Conservation (phyloP, 2,888 invertebrate species). For the Ophonus ardosiacus region DNA sequence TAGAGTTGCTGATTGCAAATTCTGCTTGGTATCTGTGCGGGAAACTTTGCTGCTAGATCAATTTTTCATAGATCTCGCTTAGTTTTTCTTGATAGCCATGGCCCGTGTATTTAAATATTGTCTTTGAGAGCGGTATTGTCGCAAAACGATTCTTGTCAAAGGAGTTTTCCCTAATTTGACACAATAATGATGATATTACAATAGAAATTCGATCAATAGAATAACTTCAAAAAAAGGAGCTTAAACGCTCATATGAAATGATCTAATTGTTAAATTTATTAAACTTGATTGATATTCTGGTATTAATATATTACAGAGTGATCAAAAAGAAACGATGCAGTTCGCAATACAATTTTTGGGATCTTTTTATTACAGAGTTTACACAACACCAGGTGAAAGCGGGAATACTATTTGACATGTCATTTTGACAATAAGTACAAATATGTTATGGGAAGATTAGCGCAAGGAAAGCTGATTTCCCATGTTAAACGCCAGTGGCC, state of each 20-base stretch:
- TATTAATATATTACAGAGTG: too few relatives aligned
- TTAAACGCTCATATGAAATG: background rate
- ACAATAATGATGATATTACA: slow-evolving; percentile 54
- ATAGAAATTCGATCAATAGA: slow-evolving; percentile 53
- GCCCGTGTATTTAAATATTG: slow-evolving; percentile 28
- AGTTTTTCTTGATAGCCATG: background rate
- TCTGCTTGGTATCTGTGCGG: background rate
- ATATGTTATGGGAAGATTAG: too few relatives aligned
- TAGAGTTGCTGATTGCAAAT: slow-evolving; percentile 38
- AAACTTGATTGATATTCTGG: too few relatives aligned
- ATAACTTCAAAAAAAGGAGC: background rate
- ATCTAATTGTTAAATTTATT: too few relatives aligned
- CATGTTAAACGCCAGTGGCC: too few relatives aligned
- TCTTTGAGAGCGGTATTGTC: slow-evolving; percentile 18
- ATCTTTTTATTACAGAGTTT: too few relatives aligned
- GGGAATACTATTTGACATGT: too few relatives aligned
- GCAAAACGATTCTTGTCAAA: slow-evolving; percentile 34
- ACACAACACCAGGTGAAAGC: too few relatives aligned
- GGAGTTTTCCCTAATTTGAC: slow-evolving; percentile 36
- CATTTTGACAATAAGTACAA: too few relatives aligned
- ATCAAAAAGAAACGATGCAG: too few relatives aligned
- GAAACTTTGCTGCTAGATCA: slow-evolving; percentile 23
- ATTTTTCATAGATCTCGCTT: slow-evolving; percentile 29
- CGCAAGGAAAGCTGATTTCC: too few relatives aligned
- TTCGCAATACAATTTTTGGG: too few relatives aligned